Evolutionary conservation across 2,888 invertebrate species (phyloP).

Genomic region (Drosophila melanosoma): DNA sequence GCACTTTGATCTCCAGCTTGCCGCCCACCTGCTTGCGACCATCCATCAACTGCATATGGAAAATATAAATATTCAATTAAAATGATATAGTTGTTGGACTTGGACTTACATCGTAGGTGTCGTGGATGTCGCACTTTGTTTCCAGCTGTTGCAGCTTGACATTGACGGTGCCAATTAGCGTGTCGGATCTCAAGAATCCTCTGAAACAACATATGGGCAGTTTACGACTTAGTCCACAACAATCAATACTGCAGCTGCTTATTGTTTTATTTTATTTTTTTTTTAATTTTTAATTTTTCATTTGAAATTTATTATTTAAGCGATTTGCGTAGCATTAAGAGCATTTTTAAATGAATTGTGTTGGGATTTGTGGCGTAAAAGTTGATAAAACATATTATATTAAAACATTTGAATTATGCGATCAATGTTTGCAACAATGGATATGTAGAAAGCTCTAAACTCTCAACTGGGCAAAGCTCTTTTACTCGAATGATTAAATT

Average conservation of each 20-base stretch:
- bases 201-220: constrained; percentile 90
- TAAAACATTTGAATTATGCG: constrained; percentile 48
- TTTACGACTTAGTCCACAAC: constrained; percentile 85
- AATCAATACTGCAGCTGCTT: constrained; percentile 84
- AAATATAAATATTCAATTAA: background rate
- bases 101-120: constrained; percentile 94
- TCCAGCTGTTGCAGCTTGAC: constrained; percentile 96
- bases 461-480: constrained; percentile 31
- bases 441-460: constrained; percentile 35
- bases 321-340: constrained; percentile 54
- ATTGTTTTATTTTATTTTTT: constrained; percentile 43
- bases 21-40: constrained; percentile 95
- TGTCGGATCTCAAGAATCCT: constrained; percentile 96
- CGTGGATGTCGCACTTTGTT: constrained; percentile 94
- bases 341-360: constrained; percentile 53
- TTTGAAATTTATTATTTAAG: constrained; percentile 25
- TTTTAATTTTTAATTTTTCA: constrained; percentile 11
- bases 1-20: constrained; percentile 94
- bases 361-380: constrained; percentile 65
- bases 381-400: constrained; percentile 61
- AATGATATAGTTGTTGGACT: background rate
- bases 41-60: constrained; percentile 90
- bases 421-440: constrained; percentile 39
- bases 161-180: constrained; percentile 91
- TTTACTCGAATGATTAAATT: background rate